Conservation (phyloP, 2,113 vertebrate genomes). For the Notarius quadriscutis region DNA sequence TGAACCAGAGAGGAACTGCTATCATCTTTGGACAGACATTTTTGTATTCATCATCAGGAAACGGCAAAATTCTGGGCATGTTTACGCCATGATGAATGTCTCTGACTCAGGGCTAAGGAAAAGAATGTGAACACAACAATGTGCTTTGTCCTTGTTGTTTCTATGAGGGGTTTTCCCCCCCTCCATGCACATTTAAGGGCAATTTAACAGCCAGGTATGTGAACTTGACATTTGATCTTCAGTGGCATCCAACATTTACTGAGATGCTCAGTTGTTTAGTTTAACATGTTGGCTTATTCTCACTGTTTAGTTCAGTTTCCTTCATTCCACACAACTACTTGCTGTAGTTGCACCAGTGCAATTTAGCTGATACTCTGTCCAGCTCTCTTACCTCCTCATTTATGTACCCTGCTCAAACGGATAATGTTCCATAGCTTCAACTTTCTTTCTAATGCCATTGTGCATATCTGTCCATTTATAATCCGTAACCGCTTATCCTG, state of each 20-base stretch:
- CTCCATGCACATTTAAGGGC: not conserved
- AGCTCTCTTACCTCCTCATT: not conserved
- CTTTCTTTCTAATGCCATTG: not conserved
- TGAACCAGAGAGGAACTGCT: conserved; percentile 10
- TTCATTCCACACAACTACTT: not conserved
- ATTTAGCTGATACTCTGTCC: not conserved
- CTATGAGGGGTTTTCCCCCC: conserved; percentile 13
- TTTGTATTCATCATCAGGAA: conserved; percentile 46
- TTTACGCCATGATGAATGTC: conserved; percentile 39
- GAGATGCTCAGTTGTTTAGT: not conserved
- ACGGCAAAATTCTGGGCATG: conserved; percentile 36
- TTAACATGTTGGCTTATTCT: not conserved
- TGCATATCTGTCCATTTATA: too few species aligned
- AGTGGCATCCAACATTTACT: not conserved
- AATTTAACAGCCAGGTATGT: not conserved
- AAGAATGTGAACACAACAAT: conserved; percentile 16
- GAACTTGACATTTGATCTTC: not conserved
- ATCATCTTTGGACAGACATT: conserved; percentile 34
- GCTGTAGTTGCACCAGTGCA: not conserved
- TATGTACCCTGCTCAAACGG: not conserved
- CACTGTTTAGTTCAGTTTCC: not conserved
- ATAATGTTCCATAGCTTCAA: not conserved
- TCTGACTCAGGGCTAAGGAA: conserved; percentile 24
- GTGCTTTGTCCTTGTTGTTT: conserved; percentile 21
- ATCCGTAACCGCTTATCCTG: too few species aligned